Evolutionary conservation across 2,888 invertebrate genomes (phyloP), one percentile per base, ranked within the genome.

Genomic region (Carpatolechia fugitivella): DNA sequence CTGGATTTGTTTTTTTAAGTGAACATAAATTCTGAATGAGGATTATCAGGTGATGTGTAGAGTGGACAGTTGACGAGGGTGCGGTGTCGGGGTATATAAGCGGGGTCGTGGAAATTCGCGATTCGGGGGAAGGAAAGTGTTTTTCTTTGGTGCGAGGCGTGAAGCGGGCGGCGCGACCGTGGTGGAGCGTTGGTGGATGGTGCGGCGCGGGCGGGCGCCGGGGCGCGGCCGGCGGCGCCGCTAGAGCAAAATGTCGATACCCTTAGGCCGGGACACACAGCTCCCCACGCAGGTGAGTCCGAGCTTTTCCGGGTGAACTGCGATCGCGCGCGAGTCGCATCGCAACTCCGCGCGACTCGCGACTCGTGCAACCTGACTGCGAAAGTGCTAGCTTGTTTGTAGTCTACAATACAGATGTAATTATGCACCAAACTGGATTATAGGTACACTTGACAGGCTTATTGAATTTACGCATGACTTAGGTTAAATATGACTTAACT

Each of bases 161-260:
- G 77, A 79, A 72, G 71, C 72, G 76, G 68, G 73, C 64, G 69
- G 59, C 72, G 68, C 61, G 58, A 57, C 61, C 68, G 78, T 72
- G 74, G 77, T 74, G 80, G 74, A 72, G 78, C 75, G 71, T 80
- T 67, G 85, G 83, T 85, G 86, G 87, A 88, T 88, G 88, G 85
- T 81, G 80, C 77, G 80, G 77, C 80, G 81, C 78, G 84, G 76
- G 82, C 78, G 84, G 84, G 82, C 85, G 87, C 87, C 87, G 87
- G 87, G 87, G 87, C 78, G 88, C 85, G 87, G 87, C 87, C 86
- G 85, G 86, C 85, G 85, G 82, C 87, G 86, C 85, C 87, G 84
- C 82, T 86, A 80, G 54, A 74, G 84, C 83, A 78, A 88, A 85
- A 90, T 90, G 90, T 90, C 90, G 84, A 90, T 90, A 89, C 89